A percentile compares a stretch with the other conserved stretches of the same genome.
Evolutionary conservation across 2,113 vertebrate genomes (phyloP).

Genomic region (Apteryx mantelli): DNA sequence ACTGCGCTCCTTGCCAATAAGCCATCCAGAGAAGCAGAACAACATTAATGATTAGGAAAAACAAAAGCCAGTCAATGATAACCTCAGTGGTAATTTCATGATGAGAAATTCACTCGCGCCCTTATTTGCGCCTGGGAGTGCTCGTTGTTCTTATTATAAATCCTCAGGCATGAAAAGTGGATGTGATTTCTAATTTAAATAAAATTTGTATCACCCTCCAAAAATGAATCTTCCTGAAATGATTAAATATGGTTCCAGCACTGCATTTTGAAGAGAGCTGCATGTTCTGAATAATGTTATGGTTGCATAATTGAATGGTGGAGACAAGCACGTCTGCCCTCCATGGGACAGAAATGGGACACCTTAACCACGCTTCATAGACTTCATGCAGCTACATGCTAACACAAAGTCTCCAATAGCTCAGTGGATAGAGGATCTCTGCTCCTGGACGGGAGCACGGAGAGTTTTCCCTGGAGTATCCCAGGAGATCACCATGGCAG

Average conservation of each 20-base stretch:
- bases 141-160: background rate
- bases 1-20: slow-evolving; percentile 19
- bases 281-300: background rate
- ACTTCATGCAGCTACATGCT: rapidly evolving
- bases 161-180: background rate
- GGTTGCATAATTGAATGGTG: background rate
- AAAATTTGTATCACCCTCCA: background rate
- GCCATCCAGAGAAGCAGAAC: slow-evolving; percentile 28
- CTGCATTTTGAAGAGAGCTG: background rate
- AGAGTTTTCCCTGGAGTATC: background rate
- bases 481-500: background rate
- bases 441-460: background rate
- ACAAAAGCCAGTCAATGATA: slow-evolving; percentile 50
- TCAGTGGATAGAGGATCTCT: background rate
- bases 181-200: slow-evolving; percentile 49
- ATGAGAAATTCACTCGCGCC: background rate
- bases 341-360: background rate
- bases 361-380: background rate
- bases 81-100: slow-evolving; percentile 43
- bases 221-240: slow-evolving; percentile 12
- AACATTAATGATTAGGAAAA: slow-evolving; percentile 47
- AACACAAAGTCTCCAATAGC: background rate
- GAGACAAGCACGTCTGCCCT: background rate
- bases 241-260: background rate
- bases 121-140: slow-evolving; percentile 31